Percentiles rank a stretch among this genome's conserved stretches.
Evolutionary conservation across 2,888 invertebrate genomes (phyloP).

Genomic region (Kuschelorhynchus macadamiae): DNA sequence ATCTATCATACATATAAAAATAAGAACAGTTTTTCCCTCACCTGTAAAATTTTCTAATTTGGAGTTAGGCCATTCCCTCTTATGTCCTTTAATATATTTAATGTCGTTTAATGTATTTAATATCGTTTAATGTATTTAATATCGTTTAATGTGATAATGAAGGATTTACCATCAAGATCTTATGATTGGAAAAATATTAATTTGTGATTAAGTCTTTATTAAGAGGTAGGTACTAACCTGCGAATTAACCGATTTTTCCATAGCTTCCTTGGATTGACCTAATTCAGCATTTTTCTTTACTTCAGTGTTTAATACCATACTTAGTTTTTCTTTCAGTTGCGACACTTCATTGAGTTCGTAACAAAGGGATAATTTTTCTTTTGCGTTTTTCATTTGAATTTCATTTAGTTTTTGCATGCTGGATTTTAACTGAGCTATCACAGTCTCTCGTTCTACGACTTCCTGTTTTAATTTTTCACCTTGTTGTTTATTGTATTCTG

Average conservation of each 20-base stretch:
- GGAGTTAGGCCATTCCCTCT: no score
- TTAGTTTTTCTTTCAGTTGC: slow-evolving; percentile 62
- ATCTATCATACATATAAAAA: no score
- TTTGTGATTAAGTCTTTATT: no score
- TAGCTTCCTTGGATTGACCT: slow-evolving; percentile 59
- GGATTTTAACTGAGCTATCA: slow-evolving; percentile 60
- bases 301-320: slow-evolving; percentile 59
- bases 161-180: no score
- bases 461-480: slow-evolving; percentile 63
- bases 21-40: no score
- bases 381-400: slow-evolving; percentile 61
- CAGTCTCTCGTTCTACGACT: slow-evolving; percentile 61
- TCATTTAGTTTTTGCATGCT: slow-evolving; percentile 62
- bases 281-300: slow-evolving; percentile 59
- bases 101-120: no score
- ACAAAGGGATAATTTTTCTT: slow-evolving; percentile 64
- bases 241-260: slow-evolving; percentile 56
- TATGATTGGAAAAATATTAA: no score
- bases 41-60: no score
- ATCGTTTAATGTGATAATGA: no score
- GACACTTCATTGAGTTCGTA: slow-evolving; percentile 63
- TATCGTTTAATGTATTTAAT: no score
- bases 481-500: slow-evolving; percentile 65
- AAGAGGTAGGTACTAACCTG: slow-evolving; percentile 55
- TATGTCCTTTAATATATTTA: no score